These are phyloP conservation scores for Zapornia atra DNA, from an alignment of 2,113 vertebrate genomes.

Conservation along the genomic window DNA sequence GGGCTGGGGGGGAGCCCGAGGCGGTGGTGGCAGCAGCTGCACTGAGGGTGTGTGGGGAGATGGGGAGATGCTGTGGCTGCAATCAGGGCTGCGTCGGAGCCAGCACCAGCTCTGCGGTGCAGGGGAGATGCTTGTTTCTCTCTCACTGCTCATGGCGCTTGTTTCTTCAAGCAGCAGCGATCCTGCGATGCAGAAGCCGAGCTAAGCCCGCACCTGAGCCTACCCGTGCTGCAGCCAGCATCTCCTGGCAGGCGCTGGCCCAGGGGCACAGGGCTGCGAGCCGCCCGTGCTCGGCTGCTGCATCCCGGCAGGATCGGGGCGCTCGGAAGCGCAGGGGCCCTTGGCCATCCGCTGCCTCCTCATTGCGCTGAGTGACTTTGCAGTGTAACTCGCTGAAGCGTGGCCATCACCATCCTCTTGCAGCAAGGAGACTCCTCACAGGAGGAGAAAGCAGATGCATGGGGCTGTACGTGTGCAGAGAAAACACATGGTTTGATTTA, in stretches of 20 bases:
- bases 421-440: neutral
- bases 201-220: neutral
- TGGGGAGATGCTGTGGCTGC: rapidly evolving
- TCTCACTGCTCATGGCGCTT: neutral
- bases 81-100: neutral
- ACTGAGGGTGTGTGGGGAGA: neutral
- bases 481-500: constrained; percentile 61
- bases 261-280: neutral
- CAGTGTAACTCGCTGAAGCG: rapidly evolving
- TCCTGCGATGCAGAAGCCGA: neutral
- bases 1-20: neutral
- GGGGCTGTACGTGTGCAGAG: neutral
- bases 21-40: neutral
- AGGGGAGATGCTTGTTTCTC: neutral
- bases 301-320: neutral
- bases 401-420: neutral
- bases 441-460: constrained; percentile 20
- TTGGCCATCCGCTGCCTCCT: neutral
- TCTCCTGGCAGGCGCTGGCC: neutral
- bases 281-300: rapidly evolving
- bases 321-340: neutral
- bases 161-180: neutral
- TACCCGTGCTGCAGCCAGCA: neutral
- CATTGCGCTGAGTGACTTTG: neutral
- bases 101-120: neutral